Evolutionary conservation across 2,113 vertebrate genomes (phyloP), one percentile per base, ranked within the genome.

Genomic region (Bos indicus): DNA sequence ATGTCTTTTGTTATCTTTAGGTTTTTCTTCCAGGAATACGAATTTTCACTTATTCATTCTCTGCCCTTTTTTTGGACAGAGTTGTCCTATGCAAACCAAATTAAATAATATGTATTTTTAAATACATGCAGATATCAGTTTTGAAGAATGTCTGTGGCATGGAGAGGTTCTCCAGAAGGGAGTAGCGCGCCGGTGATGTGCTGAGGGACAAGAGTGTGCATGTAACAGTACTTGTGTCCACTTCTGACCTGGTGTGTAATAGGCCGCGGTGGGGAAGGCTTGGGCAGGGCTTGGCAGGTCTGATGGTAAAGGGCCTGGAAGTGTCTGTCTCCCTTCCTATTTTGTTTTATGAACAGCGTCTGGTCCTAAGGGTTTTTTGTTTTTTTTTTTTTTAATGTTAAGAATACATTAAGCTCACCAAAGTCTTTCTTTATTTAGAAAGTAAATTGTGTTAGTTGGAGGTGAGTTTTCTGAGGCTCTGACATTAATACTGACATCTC

Each of bases 381-480:
- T 17, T 25, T 10, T 67, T 56, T 67, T 56, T 90, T 90, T 96
- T 19, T 84, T 93, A 19, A 54, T 81, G 13, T 89, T 78, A 87
- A 71, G 15, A 78, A 16, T 89, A 36, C 36, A 43, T 12, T 88
- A 33, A 89, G n/a, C 40, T 90, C 2, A 15, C 36, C 67, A 87
- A 93, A 96, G 48, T 6, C 28, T 85, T 46, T 56, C 28, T 88
- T 89, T 12, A 43, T 83, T 92, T 94, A 92, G n/a, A 59, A 87
- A 52, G 43, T 88, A 62, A 56, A 91, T 16, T 90, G 33, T 82
- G 33, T 96, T 84, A 62, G 36, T 85, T 98, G 78, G 52, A 96
- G 78, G 57, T 91, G 71, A 67, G 59, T 94, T 84, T 94, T 92
- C 81, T 94, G 56, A 96, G 77, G 85, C 51, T 92, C 43, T 57